Evolutionary conservation across 2,797 vertebrate species (phyloP), one percentile per base, ranked within the genome.

Genomic region (Podarcis lilfordi): DNA sequence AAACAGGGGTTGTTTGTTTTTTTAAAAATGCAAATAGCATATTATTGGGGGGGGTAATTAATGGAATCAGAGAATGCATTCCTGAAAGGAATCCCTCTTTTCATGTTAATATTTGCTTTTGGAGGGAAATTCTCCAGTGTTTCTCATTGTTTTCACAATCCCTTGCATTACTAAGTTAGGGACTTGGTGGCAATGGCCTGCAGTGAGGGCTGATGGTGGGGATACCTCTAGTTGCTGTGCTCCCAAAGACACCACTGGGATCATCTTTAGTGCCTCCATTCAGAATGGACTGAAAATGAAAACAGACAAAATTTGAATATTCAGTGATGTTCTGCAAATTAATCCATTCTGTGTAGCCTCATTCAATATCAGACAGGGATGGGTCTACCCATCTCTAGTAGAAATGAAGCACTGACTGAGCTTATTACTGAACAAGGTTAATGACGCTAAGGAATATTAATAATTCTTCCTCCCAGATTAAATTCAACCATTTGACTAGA

Each of bases 391-490:
- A 3, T 50, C 43, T 37, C 43, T 6, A 23, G 32, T 23, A 76
- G 45, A 55, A 68, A 83, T 23, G 72, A 83, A 78, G 61, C 61
- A 45, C 29, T 78, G 37, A 21, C 76, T 86, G 29, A 79, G 8
- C n/a, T 83, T 77, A 83, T 78, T 77, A 69, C 45, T 83, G 45
- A 87, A 23, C 59, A 68, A 82, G 74, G 61, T 9, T 55, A 76
- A 55, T 74, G 50, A 83, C 43, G 69, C 32, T 69, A 78, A 69
- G 45, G 75, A 77, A 69, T 71, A 78, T 71, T 83, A 78, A 86
- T 77, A 88, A 83, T 88, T 71, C 32, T 87, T 83, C 55, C 8
- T 77, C 43, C n/a, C 4, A 88, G 17, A 78, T 88, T 82, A 84
- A 91, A 2, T 83, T 64, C 66, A 72, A 23, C 35, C 17, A 86